Evolutionary conservation across 2,797 vertebrate species (phyloP).

Genomic region (Bradypodion ventrale): DNA sequence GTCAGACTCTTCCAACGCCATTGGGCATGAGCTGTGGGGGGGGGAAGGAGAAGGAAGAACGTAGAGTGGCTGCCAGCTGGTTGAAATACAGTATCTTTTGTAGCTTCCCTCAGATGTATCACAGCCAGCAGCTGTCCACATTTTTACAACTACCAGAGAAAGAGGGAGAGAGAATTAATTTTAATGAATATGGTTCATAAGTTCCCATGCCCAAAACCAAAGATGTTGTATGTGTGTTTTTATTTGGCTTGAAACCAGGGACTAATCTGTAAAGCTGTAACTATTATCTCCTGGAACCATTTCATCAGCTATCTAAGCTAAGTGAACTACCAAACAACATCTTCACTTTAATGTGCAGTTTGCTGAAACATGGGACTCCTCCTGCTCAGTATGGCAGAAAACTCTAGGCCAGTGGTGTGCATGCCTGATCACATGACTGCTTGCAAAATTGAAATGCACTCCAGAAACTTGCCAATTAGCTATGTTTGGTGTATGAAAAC

Average conservation of each 20-base stretch:
- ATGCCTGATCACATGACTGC: too few relatives aligned
- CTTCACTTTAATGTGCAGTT: conserved; percentile 66
- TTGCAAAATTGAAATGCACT: not conserved
- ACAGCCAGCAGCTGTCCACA: conserved; percentile 65
- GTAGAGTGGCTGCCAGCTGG: conserved; percentile 37
- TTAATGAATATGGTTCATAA: conserved; percentile 53
- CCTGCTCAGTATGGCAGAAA: not conserved
- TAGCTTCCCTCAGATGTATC: conserved; percentile 63
- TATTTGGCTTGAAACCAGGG: conserved; percentile 73
- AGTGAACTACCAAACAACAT: conserved; percentile 45
- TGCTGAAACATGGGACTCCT: conserved; percentile 17
- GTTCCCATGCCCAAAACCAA: conserved; percentile 67
- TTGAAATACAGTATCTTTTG: conserved; percentile 51
- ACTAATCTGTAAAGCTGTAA: too few relatives aligned
- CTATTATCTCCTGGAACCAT: conserved; percentile 71
- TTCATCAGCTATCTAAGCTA: conserved; percentile 65
- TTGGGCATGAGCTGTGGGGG: not conserved
- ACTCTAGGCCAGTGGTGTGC: not conserved
- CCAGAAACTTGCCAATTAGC: too few relatives aligned
- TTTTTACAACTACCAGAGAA: conserved; percentile 60
- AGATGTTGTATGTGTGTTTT: conserved; percentile 61
- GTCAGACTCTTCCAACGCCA: not conserved
- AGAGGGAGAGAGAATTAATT: conserved; percentile 72
- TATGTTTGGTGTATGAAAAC: too few relatives aligned
- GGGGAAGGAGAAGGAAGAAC: conserved; percentile 22